A percentile compares a stretch with the other conserved stretches of the same genome.
phyloP scores from a whole-genome alignment of 2,797 vertebrate species.

The Rhodeus uyekii region DNA sequence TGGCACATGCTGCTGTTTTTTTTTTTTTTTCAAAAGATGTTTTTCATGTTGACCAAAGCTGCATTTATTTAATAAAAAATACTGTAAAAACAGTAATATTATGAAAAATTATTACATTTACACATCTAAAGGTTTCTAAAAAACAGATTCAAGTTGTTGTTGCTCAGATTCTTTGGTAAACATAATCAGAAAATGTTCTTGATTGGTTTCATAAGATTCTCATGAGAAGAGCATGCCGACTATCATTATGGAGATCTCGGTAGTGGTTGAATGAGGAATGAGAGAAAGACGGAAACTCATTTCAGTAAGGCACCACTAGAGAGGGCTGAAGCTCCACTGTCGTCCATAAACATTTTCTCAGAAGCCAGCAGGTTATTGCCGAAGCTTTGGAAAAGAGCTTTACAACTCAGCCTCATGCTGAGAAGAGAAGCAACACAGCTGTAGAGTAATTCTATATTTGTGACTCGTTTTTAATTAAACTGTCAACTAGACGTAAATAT shows the following conservation, averaged over 20 bases:
- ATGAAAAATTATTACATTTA: background rate
- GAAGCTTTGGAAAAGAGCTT: conserved; percentile 35
- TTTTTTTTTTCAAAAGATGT: background rate
- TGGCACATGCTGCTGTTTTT: background rate
- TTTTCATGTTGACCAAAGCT: background rate
- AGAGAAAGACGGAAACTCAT: conserved; percentile 7
- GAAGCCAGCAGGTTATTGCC: background rate
- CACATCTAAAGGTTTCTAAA: background rate
- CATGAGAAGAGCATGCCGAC: conserved; percentile 22
- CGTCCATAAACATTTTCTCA: background rate
- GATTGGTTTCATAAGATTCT: background rate
- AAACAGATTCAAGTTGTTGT: no score
- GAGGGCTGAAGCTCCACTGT: conserved; percentile 46
- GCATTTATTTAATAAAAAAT: background rate
- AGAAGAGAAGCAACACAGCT: conserved; percentile 23
- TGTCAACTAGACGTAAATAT: background rate
- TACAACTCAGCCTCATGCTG: conserved; percentile 26
- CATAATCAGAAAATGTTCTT: background rate
- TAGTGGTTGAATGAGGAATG: background rate
- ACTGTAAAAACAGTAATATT: background rate
- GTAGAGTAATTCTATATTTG: conserved; percentile 32
- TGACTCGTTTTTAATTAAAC: conserved; percentile 15
- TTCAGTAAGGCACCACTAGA: conserved; percentile 37
- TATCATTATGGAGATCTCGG: conserved; percentile 42
- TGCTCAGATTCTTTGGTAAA: background rate